Conservation (phyloP, 2,113 vertebrate genomes). For the Dicaeum eximium region DNA sequence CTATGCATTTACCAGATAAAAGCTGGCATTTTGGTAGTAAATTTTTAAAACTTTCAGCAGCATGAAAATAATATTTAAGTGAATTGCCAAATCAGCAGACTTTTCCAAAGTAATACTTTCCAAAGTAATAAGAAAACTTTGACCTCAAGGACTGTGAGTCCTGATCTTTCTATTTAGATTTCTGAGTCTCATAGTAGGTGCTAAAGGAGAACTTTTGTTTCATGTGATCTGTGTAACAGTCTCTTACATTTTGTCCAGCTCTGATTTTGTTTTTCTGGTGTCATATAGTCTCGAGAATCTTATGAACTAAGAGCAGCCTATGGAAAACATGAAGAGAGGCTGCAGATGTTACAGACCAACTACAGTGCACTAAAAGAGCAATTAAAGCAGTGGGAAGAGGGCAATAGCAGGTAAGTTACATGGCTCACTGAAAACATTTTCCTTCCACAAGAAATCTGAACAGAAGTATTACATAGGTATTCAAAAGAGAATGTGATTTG, state of each 20-base stretch:
- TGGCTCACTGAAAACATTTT: slow-evolving; percentile 63
- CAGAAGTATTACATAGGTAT: slow-evolving; percentile 11
- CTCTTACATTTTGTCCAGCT: slow-evolving; percentile 1
- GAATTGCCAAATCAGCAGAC: not conserved
- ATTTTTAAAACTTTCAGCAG: not conserved
- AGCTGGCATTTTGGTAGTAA: not conserved
- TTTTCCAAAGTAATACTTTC: not conserved
- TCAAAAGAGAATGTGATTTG: slow-evolving; percentile 56
- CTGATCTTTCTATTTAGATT: not conserved
- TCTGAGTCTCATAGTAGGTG: not conserved
- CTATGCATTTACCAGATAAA: not conserved
- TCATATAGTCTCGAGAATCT: slow-evolving; percentile 78
- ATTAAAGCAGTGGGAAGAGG: slow-evolving; percentile 83
- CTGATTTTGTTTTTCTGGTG: slow-evolving; percentile 63
- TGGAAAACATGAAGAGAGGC: slow-evolving; percentile 77
- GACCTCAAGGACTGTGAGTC: not conserved
- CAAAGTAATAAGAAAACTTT: not conserved
- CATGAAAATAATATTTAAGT: not conserved
- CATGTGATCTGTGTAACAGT: not conserved
- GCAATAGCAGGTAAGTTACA: slow-evolving; percentile 80
- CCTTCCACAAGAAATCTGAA: slow-evolving; percentile 56
- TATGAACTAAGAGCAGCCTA: slow-evolving; percentile 83
- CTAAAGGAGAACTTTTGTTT: not conserved
- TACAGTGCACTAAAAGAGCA: slow-evolving; percentile 86
- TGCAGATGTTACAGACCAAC: slow-evolving; percentile 86